These are phyloP conservation scores for Myotis daubentonii DNA, from an alignment of 2,797 vertebrate species.

Conservation along the genomic window DNA sequence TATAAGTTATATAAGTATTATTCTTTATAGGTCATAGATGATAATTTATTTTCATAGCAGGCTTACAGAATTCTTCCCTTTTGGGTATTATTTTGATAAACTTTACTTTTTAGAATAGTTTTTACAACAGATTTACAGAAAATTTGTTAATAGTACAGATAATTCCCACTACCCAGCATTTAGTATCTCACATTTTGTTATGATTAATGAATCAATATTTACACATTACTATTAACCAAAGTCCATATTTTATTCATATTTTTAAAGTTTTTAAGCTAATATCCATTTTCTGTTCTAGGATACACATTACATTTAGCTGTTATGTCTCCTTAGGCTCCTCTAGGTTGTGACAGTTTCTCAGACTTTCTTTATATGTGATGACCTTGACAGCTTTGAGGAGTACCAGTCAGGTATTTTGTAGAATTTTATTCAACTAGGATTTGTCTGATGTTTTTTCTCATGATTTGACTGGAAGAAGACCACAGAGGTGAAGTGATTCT, in stretches of 20 bases:
- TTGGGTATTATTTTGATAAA: slow-evolving; percentile 29
- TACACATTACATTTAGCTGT: neutral
- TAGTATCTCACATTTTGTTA: slow-evolving; percentile 16
- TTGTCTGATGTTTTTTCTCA: neutral
- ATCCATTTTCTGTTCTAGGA: neutral
- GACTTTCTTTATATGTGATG: neutral
- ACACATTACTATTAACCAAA: neutral
- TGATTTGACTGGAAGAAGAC: neutral
- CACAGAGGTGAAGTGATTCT: neutral
- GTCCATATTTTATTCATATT: neutral
- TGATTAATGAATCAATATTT: neutral
- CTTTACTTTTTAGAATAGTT: neutral
- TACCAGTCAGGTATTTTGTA: neutral
- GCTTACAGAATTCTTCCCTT: neutral
- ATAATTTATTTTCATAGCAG: neutral
- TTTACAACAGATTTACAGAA: slow-evolving; percentile 11
- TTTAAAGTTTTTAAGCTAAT: neutral
- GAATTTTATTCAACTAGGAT: neutral
- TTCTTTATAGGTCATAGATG: neutral
- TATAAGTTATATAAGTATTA: neutral
- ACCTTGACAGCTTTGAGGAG: neutral
- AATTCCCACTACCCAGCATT: neutral
- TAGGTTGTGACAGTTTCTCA: neutral
- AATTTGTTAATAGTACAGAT: neutral
- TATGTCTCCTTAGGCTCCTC: neutral